Evolutionary conservation across 2,797 vertebrate genomes (phyloP).

Genomic region (Momotus momota): DNA sequence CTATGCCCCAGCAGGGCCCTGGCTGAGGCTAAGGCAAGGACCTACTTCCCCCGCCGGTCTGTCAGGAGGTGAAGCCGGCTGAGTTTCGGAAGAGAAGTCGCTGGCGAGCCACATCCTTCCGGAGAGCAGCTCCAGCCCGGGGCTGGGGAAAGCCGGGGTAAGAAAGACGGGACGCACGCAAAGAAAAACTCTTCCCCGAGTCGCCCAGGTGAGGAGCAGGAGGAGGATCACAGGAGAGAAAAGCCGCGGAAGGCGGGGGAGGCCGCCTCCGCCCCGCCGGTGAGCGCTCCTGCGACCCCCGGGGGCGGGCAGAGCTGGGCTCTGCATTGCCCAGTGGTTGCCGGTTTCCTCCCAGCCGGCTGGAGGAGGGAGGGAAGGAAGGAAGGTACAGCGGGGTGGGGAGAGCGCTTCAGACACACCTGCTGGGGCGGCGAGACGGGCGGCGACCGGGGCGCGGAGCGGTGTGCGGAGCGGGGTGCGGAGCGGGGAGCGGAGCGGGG

Average conservation of each 20-base stretch:
- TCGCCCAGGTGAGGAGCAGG: background rate
- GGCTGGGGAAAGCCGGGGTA: background rate
- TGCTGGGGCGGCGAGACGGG: background rate
- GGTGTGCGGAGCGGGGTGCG: background rate
- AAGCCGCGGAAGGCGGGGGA: background rate
- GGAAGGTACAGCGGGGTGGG: background rate
- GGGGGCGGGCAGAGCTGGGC: background rate
- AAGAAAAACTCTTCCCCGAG: background rate
- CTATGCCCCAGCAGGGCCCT: too few relatives aligned
- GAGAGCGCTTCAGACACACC: conserved; percentile 19
- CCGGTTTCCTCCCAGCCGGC: background rate
- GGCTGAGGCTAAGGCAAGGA: too few relatives aligned
- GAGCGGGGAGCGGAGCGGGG: background rate
- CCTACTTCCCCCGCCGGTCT: background rate
- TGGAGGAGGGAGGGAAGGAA: background rate
- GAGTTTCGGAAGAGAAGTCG: background rate
- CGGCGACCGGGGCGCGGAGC: background rate
- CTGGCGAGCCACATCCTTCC: conserved; percentile 25
- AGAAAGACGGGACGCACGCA: background rate
- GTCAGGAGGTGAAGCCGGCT: background rate
- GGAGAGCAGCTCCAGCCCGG: background rate
- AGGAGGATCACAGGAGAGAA: background rate
- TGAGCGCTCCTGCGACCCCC: background rate
- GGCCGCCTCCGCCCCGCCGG: background rate
- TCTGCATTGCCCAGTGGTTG: background rate